Evolutionary conservation across 2,888 invertebrate species (phyloP), one percentile per base, ranked within the genome.

Genomic region (Eumerus sabulonum): DNA sequence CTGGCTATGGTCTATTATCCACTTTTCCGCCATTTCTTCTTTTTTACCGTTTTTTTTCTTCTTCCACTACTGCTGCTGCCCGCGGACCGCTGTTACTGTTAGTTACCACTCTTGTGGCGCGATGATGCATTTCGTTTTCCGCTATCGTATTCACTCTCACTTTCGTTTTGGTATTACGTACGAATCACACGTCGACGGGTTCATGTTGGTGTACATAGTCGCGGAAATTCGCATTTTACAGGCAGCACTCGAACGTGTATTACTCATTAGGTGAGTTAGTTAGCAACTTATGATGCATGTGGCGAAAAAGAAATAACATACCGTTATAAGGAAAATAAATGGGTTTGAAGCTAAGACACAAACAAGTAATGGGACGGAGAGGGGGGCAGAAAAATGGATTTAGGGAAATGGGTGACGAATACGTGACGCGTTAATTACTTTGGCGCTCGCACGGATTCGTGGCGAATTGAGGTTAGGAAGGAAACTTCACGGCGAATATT

Each of bases 91-190:
- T 47, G 17, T 42, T 62, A 17, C 38, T 19, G 47, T 45, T 54
- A 59, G 12, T 54, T 72, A 60, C 59, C 70, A 60, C 66, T 76
- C 54, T 76, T 76, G 70, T 71, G 27, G 40, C 40, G 56, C 63
- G 63, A 68, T 68, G 73, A 68, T 79, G 77, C 73, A 64, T 59
- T 73, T 73, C 44, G 84, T 85, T 87, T 87, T 87, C 87, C 87
- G 87, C 87, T 86, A 86, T 87, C 87, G 85, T 87, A 87, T 87
- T 87, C 87, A 87, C 87, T 87, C 87, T 87, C 86, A 87, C 87
- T 87, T 87, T 87, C 86, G 84, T 86, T 85, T 83, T 3, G 35
- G 62, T 50, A 51, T 51, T 62, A 59, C 51, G 67, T 27, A 4
- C 27, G 27, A 27, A 27, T 27, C 27, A 27, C 27, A 27, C 27